Evolutionary conservation across 1,140 invertebrate genomes (phyloP), one percentile per base, ranked within the genome.

Genomic region (Frieseomelitta varia): DNA sequence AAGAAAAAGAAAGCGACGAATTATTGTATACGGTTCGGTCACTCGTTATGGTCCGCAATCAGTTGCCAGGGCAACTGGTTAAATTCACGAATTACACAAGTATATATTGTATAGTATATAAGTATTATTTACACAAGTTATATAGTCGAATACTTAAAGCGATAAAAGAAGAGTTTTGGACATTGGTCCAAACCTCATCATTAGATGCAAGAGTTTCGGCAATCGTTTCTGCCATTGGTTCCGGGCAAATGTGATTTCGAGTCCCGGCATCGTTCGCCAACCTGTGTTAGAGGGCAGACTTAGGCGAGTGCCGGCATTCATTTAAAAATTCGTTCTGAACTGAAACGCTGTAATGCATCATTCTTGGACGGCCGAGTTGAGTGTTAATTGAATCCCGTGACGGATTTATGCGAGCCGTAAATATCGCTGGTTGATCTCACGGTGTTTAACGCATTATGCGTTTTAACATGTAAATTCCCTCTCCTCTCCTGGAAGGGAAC

Each of bases 371-470:
- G 65, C 6, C 53, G 34, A 67, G 47, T 76, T 55, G 24, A 77
- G 27, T 67, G 63, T 82, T 82, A 82, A 82, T 82, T 82, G 73
- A 82, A 82, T 68, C 34, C 30, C 10, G 17, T n/a, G 81, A 68
- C 51, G 73, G 63, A 82, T 82, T 82, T 82, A 82, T 82, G 81
- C 53, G 34, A 65, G 47, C 21, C 73, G 73, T 77, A 82, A 82
- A 82, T 82, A 82, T 75, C 11, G 53, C 12, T 34, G 30, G 79
- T 81, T 53, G 61, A 81, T 81, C 79, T 53, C 51, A 81, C 27
- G 73, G 21, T 55, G 71, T 39, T 65, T 65, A 76, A 53, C 27
- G 58, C 47, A 72, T 72, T 53, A 65, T 24, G 56, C 56, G 71
- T 24, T 56, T 82, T 76, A 82, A 76, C 75, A 82, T 76, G 80